Percentiles rank a stretch among this genome's conserved stretches.
These are phyloP conservation scores for Nemotelus nigrinus DNA, from an alignment of 2,888 invertebrate species.

Conservation along the genomic window DNA sequence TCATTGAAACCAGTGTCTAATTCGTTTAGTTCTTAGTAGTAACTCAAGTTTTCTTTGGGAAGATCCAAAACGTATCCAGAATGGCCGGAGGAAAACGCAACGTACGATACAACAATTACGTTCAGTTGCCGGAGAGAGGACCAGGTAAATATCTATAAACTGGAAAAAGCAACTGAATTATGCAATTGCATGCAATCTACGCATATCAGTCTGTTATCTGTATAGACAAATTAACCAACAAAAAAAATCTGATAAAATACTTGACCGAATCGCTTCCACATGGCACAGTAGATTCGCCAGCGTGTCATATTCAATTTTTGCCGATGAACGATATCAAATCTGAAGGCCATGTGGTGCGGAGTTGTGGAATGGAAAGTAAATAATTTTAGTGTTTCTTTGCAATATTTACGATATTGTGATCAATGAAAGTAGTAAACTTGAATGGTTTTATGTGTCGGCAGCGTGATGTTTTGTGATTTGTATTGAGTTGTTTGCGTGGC, in stretches of 20 bases:
- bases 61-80: background rate
- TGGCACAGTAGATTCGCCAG: conserved; percentile 36
- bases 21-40: conserved; percentile 16
- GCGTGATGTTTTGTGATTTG: background rate
- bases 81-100: conserved; percentile 62
- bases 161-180: background rate
- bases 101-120: conserved; percentile 60
- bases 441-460: background rate
- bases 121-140: conserved; percentile 63
- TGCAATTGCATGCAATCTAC: conserved; percentile 17
- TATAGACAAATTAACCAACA: background rate
- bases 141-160: conserved; percentile 60
- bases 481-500: background rate
- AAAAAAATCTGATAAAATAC: background rate
- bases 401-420: conserved; percentile 6
- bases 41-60: background rate
- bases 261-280: conserved; percentile 30
- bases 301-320: conserved; percentile 36
- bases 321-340: conserved; percentile 15
- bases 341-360: conserved; percentile 34
- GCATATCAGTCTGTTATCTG: conserved; percentile 21
- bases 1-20: no score
- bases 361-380: conserved; percentile 34
- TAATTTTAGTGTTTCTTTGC: conserved; percentile 11
- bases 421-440: conserved; percentile 20